Conservation (phyloP, 2,888 invertebrate species). For the Leptinotarsa haldemani region DNA sequence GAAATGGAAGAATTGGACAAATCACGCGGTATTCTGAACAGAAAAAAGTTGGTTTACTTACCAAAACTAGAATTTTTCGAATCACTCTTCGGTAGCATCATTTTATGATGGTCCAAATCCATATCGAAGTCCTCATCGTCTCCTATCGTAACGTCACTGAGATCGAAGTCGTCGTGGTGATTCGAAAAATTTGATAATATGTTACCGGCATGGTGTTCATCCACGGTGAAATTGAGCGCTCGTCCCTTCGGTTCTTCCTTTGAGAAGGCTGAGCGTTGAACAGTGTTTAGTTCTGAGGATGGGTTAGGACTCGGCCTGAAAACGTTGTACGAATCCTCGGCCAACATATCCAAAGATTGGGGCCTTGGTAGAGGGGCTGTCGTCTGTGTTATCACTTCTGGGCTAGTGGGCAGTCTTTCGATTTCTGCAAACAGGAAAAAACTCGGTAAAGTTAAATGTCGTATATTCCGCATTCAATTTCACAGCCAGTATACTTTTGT, state of each 20-base stretch:
- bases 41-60: slow-evolving; percentile 31
- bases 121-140: slow-evolving; percentile 67
- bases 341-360: slow-evolving; percentile 58
- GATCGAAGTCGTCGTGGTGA: slow-evolving; percentile 65
- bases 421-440: slow-evolving; percentile 24
- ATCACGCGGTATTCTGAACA: not conserved
- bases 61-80: slow-evolving; percentile 44
- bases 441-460: no score
- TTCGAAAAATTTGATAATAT: slow-evolving; percentile 49
- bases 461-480: no score
- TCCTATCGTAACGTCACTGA: slow-evolving; percentile 83
- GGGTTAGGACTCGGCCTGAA: slow-evolving; percentile 50
- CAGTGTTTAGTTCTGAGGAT: slow-evolving; percentile 22
- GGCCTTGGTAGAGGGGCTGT: slow-evolving; percentile 52
- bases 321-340: slow-evolving; percentile 54
- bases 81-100: slow-evolving; percentile 49
- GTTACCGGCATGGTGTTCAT: slow-evolving; percentile 56
- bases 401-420: slow-evolving; percentile 30
- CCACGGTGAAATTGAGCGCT: slow-evolving; percentile 61
- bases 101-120: slow-evolving; percentile 56
- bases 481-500: no score
- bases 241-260: slow-evolving; percentile 58
- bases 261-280: slow-evolving; percentile 21
- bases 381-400: slow-evolving; percentile 53
- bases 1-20: not conserved